phyloP scores from a whole-genome alignment of 2,797 vertebrate species.

The Lithobates sylvaticus region DNA sequence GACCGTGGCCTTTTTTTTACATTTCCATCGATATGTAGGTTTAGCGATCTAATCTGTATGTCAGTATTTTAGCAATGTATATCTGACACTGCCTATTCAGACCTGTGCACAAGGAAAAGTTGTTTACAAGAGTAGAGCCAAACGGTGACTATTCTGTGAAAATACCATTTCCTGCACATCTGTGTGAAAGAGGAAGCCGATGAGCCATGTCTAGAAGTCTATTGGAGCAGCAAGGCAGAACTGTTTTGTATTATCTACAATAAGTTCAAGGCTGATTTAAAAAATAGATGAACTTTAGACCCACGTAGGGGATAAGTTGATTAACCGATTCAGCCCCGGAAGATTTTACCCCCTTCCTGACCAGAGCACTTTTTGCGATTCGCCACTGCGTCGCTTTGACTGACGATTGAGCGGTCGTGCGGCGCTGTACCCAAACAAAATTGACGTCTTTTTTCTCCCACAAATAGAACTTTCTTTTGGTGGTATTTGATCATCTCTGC shows the following conservation, averaged over 20 bases:
- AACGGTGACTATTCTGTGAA: slow-evolving; percentile 27
- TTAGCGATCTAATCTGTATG: too few relatives aligned
- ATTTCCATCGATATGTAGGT: too few relatives aligned
- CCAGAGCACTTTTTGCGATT: too few relatives aligned
- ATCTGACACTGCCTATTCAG: background rate
- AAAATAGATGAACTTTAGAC: background rate
- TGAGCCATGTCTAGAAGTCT: slow-evolving; percentile 20
- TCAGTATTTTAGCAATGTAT: background rate
- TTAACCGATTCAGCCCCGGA: too few relatives aligned
- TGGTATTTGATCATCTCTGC: too few relatives aligned
- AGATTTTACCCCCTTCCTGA: too few relatives aligned
- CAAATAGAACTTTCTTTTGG: too few relatives aligned
- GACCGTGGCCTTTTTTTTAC: too few relatives aligned
- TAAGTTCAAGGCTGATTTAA: background rate
- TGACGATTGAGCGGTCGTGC: too few relatives aligned
- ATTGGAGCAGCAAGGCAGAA: slow-evolving; percentile 9
- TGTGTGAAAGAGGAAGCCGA: slow-evolving; percentile 70
- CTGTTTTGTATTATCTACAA: background rate
- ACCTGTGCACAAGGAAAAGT: background rate
- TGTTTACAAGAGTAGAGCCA: background rate
- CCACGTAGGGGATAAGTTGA: background rate
- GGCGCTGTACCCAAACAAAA: too few relatives aligned
- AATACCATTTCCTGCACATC: slow-evolving; percentile 70
- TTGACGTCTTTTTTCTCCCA: too few relatives aligned
- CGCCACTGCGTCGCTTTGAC: too few relatives aligned